Percentiles rank a stretch among this genome's conserved stretches.
Evolutionary conservation across 1,140 invertebrate species (phyloP).

Genomic region (Drosophila sturtevanti): DNA sequence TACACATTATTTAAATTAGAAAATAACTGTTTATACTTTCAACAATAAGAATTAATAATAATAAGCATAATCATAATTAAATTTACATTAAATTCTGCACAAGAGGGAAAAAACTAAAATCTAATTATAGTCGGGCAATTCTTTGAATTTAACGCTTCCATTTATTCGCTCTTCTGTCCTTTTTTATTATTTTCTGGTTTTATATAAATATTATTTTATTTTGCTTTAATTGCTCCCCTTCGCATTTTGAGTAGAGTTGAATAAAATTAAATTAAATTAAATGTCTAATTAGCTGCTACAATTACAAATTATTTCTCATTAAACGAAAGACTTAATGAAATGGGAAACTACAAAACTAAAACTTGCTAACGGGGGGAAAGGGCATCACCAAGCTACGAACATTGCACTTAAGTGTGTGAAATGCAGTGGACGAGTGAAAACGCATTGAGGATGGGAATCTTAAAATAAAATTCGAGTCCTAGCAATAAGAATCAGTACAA

Average conservation of each 20-base stretch:
- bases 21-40: slow-evolving; percentile 64
- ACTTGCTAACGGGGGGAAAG: slow-evolving; percentile 36
- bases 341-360: slow-evolving; percentile 45
- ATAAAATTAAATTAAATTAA: slow-evolving; percentile 56
- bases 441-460: slow-evolving; percentile 17
- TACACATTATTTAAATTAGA: slow-evolving; percentile 41
- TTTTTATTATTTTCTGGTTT: slow-evolving; percentile 27
- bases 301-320: slow-evolving; percentile 49
- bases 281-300: slow-evolving; percentile 45
- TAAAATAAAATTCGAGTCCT: slow-evolving; percentile 70
- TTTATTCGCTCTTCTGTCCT: slow-evolving; percentile 14
- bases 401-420: background rate
- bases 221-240: slow-evolving; percentile 1
- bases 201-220: background rate
- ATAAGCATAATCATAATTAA: slow-evolving; percentile 48
- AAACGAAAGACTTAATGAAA: slow-evolving; percentile 33
- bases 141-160: slow-evolving; percentile 58
- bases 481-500: slow-evolving; percentile 18
- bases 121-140: slow-evolving; percentile 72
- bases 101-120: slow-evolving; percentile 58
- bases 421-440: slow-evolving; percentile 3
- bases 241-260: slow-evolving; percentile 42
- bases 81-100: slow-evolving; percentile 57
- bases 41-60: slow-evolving; percentile 66
- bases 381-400: background rate